Evolutionary conservation across 2,113 vertebrate species (phyloP).

Genomic region (Dipodomys spectabilis): DNA sequence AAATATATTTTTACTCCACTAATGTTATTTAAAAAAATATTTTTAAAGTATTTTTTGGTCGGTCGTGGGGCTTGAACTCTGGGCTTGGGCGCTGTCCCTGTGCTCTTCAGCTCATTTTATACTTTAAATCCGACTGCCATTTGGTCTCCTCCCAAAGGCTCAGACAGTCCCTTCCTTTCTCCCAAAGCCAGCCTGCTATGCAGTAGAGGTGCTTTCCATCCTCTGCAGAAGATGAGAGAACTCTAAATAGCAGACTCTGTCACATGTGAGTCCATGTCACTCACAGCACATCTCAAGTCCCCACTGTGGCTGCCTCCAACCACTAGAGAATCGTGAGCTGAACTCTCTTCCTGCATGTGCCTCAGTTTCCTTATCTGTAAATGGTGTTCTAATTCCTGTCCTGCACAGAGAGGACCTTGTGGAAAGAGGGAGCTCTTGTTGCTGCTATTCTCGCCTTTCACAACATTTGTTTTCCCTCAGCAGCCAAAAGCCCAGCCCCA

Average conservation of each 20-base stretch:
- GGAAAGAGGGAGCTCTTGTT: neutral
- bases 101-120: too few relatives aligned
- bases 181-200: neutral
- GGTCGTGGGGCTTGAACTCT: too few relatives aligned
- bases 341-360: neutral
- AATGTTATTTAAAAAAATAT: too few relatives aligned
- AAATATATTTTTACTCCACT: neutral
- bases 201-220: neutral
- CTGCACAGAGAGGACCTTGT: neutral
- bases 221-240: neutral
- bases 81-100: too few relatives aligned
- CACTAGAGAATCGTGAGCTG: neutral
- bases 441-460: fast-evolving
- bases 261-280: fast-evolving
- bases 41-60: too few relatives aligned
- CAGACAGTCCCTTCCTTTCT: neutral
- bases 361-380: constrained; percentile 25
- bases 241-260: neutral
- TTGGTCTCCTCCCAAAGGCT: neutral
- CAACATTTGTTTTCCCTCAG: neutral
- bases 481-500: neutral
- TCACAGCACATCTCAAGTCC: neutral
- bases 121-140: neutral
- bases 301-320: neutral
- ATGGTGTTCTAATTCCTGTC: neutral